These are phyloP conservation scores for Corydoras maculifer DNA, from an alignment of 2,113 vertebrate genomes.

Conservation along the genomic window DNA sequence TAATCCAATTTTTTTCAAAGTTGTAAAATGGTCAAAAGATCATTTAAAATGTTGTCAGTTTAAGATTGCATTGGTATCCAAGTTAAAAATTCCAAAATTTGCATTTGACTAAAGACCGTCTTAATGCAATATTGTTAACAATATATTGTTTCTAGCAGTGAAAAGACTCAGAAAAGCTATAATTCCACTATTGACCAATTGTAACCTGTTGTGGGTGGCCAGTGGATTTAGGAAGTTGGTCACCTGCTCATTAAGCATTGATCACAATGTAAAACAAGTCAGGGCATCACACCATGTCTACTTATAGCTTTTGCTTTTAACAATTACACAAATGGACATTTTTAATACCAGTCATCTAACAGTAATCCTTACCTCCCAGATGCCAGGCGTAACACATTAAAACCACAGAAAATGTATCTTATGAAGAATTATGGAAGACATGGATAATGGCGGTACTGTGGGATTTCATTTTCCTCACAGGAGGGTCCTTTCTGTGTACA, in stretches of 20 bases:
- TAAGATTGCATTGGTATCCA: not conserved
- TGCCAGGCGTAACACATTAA: constrained; percentile 25
- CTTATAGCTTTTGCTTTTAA: constrained; percentile 23
- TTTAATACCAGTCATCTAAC: constrained; percentile 42
- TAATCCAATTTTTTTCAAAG: not conserved
- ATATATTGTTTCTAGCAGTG: not conserved
- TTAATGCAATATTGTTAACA: not conserved
- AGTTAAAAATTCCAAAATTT: not conserved
- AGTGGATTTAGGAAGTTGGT: not conserved
- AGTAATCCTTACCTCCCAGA: constrained; percentile 43
- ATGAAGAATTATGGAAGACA: not conserved
- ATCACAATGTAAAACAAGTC: constrained; percentile 34
- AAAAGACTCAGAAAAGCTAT: constrained; percentile 1
- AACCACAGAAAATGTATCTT: constrained; percentile 9
- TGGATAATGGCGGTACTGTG: not conserved
- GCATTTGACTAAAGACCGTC: not conserved
- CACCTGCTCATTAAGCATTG: constrained; percentile 37
- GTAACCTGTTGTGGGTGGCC: constrained; percentile 21
- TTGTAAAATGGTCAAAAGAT: not conserved
- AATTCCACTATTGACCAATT: not conserved
- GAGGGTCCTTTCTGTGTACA: not conserved
- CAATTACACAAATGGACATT: constrained; percentile 32
- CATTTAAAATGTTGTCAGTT: not conserved
- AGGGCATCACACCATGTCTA: constrained; percentile 14
- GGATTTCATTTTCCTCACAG: not conserved